These are phyloP conservation scores for Tuta absoluta DNA, from an alignment of 2,888 invertebrate species.

Conservation along the genomic window DNA sequence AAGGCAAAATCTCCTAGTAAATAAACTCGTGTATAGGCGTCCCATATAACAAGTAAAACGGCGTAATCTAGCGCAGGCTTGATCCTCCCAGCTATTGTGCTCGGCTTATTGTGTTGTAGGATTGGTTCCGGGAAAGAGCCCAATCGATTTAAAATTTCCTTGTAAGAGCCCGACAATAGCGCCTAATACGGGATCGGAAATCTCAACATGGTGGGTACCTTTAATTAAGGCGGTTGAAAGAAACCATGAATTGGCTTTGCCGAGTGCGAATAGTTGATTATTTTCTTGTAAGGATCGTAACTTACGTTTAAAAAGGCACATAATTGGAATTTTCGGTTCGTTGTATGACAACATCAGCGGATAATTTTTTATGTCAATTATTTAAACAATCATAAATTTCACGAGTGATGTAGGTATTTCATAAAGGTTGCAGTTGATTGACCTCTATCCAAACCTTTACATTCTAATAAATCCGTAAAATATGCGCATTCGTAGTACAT, in stretches of 20 bases:
- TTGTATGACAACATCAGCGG: too few species aligned
- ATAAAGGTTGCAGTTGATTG: too few species aligned
- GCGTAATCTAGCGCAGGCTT: conserved; percentile 65
- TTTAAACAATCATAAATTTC: too few species aligned
- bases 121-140: conserved; percentile 74
- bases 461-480: too few species aligned
- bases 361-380: too few species aligned
- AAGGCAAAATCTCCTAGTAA: too few species aligned
- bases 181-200: conserved; percentile 40
- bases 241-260: neutral
- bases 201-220: conserved; percentile 15
- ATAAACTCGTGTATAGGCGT: too few species aligned
- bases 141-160: conserved; percentile 78
- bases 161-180: conserved; percentile 69
- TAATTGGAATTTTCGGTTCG: too few species aligned
- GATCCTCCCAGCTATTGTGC: conserved; percentile 68
- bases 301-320: too few species aligned
- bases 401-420: too few species aligned
- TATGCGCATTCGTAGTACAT: too few species aligned
- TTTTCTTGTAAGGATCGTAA: neutral
- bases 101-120: conserved; percentile 71
- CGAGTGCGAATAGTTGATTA: neutral
- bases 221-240: conserved; percentile 2
- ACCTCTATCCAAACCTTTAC: too few species aligned
- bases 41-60: conserved; percentile 38